Base-by-base conservation (phyloP, 2,113 vertebrate genomes). In the Rhabdomys dilectus region DNA sequence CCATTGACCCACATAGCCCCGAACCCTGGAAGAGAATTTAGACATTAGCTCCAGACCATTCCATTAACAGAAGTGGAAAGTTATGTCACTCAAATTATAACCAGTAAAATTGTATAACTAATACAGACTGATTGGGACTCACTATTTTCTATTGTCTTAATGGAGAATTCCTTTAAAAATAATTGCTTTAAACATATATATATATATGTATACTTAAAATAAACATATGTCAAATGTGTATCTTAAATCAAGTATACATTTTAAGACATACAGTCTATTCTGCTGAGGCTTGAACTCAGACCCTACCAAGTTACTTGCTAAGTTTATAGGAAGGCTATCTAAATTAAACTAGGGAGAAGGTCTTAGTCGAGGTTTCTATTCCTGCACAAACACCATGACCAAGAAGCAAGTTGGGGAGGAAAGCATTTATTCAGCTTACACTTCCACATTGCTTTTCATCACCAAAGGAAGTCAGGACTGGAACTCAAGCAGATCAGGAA, bases 111-210 rank as follows among this genome's bases (percentile, higher is more conserved):
- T 51, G 24, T 39, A 13, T 80, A 56, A 82, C 7, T n/a, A 91
- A 87, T 51, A 53, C 51, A 68, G 39, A 85, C 26, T 22, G 58
- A 53, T 51, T 92, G 42, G 76, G 21, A 78, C 85, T 89, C 48
- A 76, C 31, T 29, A 0, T 78, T 90, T 39, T 48, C 31, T 19
- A 58, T 53, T 92, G 1, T 95, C 80, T 92, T 92, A 82, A 93
- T 76, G 53, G 70, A 91, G 39, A 90, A 58, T 95, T 89, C 39
- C 48, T 89, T 91, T 91, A 72, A 96, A 73, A 85, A 58, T 19
- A 58, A 45, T 60, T 58, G 36, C n/a, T 75, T 75, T 89, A 68
- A 87, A 78, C 53, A 53, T 70, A n/a, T n/a, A 34, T 45, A 5
- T 45, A 45, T 53, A 7, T 68, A 51, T 68, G 7, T 48, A 70